These are phyloP conservation scores for Synergus laeviventris DNA, from an alignment of 2,888 invertebrate species.

Conservation along the genomic window DNA sequence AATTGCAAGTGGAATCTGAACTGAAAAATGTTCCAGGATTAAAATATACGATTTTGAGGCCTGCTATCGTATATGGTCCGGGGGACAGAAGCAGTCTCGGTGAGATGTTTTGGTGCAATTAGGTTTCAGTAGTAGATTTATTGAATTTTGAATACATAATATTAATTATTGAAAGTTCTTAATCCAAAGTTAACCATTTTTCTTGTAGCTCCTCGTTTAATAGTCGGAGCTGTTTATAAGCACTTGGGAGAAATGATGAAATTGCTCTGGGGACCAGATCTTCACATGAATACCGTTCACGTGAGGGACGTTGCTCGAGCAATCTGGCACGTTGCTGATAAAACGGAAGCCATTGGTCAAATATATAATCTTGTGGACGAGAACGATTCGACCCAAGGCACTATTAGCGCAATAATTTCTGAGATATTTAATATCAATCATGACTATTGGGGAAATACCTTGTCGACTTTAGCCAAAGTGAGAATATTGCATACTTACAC, in stretches of 20 bases:
- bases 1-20: conserved; percentile 88
- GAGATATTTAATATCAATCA: conserved; percentile 91
- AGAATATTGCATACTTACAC: conserved; percentile 40
- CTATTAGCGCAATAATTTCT: conserved; percentile 86
- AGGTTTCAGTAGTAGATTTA: too few relatives aligned
- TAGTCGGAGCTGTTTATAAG: conserved; percentile 93
- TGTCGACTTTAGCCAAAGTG: conserved; percentile 90
- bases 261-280: conserved; percentile 90
- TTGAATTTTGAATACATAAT: background rate
- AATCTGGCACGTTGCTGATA: conserved; percentile 84
- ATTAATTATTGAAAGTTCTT: background rate
- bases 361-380: conserved; percentile 91
- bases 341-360: conserved; percentile 79
- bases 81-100: conserved; percentile 91
- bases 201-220: conserved; percentile 86
- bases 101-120: conserved; percentile 70
- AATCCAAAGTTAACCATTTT: background rate
- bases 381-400: conserved; percentile 90
- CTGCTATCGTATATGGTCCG: conserved; percentile 91
- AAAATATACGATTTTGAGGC: conserved; percentile 87
- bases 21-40: conserved; percentile 83
- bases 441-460: conserved; percentile 90
- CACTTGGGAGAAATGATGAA: conserved; percentile 94
- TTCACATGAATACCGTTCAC: conserved; percentile 92
- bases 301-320: conserved; percentile 90